Evolutionary conservation across 2,113 vertebrate genomes (phyloP), one percentile per base, ranked within the genome.

Genomic region (Typhlomys cinereus): DNA sequence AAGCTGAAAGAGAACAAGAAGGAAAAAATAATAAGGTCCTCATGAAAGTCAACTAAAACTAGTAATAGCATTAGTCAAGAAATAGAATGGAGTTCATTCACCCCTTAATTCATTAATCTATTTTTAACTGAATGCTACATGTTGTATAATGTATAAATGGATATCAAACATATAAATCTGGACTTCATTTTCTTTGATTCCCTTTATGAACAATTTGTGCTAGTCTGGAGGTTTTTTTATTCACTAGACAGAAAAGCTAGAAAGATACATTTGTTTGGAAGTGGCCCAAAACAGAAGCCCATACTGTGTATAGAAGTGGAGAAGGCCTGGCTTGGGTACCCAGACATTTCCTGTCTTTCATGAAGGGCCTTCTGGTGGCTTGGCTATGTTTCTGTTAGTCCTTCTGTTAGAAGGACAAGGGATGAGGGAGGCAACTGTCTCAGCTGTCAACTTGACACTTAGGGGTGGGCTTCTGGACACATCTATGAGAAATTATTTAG

Each of bases 1-100:
- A 97, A 96, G 98, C 99, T 99, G 95, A 20, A 91, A 64, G 71
- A 83, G 85, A 97, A 92, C 18, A 69, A n/a, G 52, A 29, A 66
- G 1, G 21, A 0, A 64, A 69, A 52, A 0, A 54, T 0, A 70
- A 89, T 21, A 4, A 9, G 1, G 70, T 81, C 50, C 70, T 0
- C 0, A 0, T 2, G 44, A 48, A 69, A 87, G 13, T 46, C 34
- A 54, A 70, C 29, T 1, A 36, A 86, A 66, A 62, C 44, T 48
- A 62, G 2, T 21, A 86, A 48, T 50, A 66, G 64, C 52, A 34
- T 73, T 20, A 41, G 7, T 31, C 17, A 81, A 34, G 12, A 21
- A 41, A 93, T 66, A 39, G 2, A 59, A 64, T 34, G 18, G 17
- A 8, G 44, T 10, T 67, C 59, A 64, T 85, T 69, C 23, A 52